Conservation (phyloP, 2,113 vertebrate genomes). For the Entomyzon cyanotis region DNA sequence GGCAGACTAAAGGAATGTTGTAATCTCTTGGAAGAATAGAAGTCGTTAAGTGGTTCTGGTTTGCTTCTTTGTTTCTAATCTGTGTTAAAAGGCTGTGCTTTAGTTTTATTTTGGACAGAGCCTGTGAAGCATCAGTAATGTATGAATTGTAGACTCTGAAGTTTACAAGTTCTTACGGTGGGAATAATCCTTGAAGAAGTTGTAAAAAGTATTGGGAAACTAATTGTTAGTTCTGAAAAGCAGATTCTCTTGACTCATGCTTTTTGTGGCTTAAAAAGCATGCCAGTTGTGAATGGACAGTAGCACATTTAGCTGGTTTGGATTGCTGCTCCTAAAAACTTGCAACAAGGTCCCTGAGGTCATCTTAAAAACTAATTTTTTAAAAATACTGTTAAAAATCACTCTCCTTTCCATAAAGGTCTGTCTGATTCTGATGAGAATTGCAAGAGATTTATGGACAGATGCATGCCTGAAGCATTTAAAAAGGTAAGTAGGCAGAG, state of each 20-base stretch:
- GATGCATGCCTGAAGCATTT: slow-evolving; percentile 99
- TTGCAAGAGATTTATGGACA: slow-evolving; percentile 95
- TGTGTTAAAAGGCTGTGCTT: neutral
- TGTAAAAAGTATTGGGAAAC: neutral
- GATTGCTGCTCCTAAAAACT: neutral
- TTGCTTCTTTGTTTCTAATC: neutral
- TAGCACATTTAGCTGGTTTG: neutral
- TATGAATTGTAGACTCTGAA: neutral
- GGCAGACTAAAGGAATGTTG: neutral
- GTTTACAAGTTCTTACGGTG: neutral
- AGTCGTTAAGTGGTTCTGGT: neutral
- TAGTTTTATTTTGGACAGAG: neutral
- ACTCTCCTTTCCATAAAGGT: slow-evolving; percentile 76
- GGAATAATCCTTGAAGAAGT: neutral
- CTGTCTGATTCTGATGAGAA: slow-evolving; percentile 97
- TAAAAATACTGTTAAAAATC: neutral
- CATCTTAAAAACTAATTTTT: neutral
- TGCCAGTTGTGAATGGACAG: neutral
- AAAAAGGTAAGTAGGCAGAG: slow-evolving; percentile 85
- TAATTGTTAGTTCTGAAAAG: neutral
- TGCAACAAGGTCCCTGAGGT: neutral
- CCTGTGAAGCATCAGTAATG: neutral
- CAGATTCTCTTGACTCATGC: neutral
- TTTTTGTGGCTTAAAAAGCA: neutral
- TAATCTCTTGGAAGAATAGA: neutral